Percentiles rank a stretch among this genome's conserved stretches.
These are phyloP conservation scores for Parnassius orleans DNA, from an alignment of 2,888 invertebrate genomes.

Conservation along the genomic window DNA sequence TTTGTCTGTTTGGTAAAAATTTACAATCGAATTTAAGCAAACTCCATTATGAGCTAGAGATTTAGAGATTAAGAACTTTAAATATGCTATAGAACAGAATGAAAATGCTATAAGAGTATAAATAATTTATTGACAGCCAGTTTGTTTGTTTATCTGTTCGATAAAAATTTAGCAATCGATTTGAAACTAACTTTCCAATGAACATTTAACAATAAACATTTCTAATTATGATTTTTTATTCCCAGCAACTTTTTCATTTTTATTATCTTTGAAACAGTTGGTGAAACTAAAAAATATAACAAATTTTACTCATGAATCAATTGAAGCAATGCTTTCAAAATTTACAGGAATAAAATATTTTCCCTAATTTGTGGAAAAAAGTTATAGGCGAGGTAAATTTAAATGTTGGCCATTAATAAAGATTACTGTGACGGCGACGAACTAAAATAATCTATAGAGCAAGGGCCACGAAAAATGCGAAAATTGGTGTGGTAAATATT, in stretches of 20 bases:
- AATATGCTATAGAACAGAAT: too few relatives aligned
- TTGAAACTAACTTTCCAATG: not conserved
- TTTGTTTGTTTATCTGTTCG: too few relatives aligned
- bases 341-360: conserved; percentile 1
- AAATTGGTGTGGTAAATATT: too few relatives aligned
- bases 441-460: conserved; percentile 20
- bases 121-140: too few relatives aligned
- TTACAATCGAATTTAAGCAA: too few relatives aligned
- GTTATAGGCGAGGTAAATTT: conserved; percentile 10
- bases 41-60: too few relatives aligned
- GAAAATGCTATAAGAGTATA: too few relatives aligned
- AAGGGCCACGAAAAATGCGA: conserved; percentile 1
- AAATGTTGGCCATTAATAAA: conserved; percentile 17
- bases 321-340: too few relatives aligned
- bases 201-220: not conserved
- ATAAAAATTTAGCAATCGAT: not conserved
- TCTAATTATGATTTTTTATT: not conserved
- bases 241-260: not conserved
- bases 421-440: conserved; percentile 19
- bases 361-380: conserved; percentile 10
- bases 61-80: too few relatives aligned
- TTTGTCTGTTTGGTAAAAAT: too few relatives aligned
- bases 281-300: not conserved
- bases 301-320: not conserved
- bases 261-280: not conserved